phyloP scores from a whole-genome alignment of 2,113 vertebrate genomes.

The Patagioenas fasciata region DNA sequence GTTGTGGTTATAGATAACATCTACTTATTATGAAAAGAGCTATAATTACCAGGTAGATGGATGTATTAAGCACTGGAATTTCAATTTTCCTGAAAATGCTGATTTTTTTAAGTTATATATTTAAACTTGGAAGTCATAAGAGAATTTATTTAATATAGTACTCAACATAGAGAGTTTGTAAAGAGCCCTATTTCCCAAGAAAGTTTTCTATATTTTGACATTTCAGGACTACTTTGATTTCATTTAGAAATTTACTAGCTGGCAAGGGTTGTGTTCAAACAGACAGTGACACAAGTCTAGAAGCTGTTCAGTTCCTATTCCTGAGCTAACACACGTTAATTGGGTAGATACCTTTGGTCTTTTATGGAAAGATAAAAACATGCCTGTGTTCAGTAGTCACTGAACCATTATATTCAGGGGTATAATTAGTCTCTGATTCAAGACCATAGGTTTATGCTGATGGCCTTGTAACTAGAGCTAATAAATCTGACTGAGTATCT shows the following conservation, averaged over 20 bases:
- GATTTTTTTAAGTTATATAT: neutral
- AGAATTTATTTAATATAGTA: neutral
- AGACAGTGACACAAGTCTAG: neutral
- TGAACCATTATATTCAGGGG: neutral
- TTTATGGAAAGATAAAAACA: neutral
- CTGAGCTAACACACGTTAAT: neutral
- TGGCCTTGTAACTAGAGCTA: neutral
- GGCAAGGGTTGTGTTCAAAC: neutral
- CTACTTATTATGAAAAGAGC: neutral
- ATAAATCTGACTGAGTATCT: neutral
- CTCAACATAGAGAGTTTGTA: neutral
- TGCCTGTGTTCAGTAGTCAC: neutral
- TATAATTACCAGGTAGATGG: neutral
- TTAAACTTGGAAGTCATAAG: neutral
- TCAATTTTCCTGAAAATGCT: neutral
- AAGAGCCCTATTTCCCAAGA: neutral
- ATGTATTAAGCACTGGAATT: neutral
- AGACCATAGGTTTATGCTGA: neutral
- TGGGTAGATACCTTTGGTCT: neutral
- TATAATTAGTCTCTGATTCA: neutral
- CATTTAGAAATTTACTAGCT: neutral
- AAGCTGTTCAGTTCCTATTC: neutral
- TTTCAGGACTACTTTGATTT: neutral
- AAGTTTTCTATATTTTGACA: neutral
- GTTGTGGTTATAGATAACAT: neutral